phyloP scores from a whole-genome alignment of 1,140 invertebrate species.

The Pseudomyrmex dendroicus region DNA sequence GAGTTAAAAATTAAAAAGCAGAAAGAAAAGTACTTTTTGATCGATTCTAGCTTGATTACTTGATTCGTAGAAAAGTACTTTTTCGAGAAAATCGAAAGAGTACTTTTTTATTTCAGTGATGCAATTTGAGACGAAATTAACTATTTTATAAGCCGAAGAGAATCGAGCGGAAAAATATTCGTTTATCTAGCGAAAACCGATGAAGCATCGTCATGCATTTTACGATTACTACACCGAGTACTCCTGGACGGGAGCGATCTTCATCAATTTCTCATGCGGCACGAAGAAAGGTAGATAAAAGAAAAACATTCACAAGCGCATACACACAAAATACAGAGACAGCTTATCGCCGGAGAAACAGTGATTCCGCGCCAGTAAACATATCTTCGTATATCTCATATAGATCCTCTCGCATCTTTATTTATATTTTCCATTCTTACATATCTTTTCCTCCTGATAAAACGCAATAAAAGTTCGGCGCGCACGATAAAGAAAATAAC shows the following conservation, averaged over 20 bases:
- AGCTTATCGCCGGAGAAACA: neutral
- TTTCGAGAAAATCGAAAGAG: neutral
- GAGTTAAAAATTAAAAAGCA: no score
- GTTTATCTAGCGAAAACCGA: slow-evolving; percentile 20
- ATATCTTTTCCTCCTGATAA: neutral
- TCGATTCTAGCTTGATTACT: neutral
- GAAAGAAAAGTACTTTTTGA: neutral
- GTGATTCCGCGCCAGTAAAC: neutral
- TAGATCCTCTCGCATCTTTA: neutral
- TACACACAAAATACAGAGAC: neutral
- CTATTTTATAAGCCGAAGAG: neutral
- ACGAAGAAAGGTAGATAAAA: slow-evolving; percentile 5
- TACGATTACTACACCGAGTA: neutral
- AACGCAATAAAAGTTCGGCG: neutral
- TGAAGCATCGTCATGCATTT: neutral
- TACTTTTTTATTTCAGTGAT: neutral
- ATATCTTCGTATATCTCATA: neutral
- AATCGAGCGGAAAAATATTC: neutral
- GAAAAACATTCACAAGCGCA: neutral
- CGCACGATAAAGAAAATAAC: neutral
- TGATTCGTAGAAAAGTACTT: neutral
- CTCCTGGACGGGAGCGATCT: neutral
- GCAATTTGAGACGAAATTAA: neutral
- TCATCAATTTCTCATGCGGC: slow-evolving; percentile 8
- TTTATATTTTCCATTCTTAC: no score